Conservation (phyloP, 2,797 vertebrate genomes). For the Enteromius fasciolatus region DNA sequence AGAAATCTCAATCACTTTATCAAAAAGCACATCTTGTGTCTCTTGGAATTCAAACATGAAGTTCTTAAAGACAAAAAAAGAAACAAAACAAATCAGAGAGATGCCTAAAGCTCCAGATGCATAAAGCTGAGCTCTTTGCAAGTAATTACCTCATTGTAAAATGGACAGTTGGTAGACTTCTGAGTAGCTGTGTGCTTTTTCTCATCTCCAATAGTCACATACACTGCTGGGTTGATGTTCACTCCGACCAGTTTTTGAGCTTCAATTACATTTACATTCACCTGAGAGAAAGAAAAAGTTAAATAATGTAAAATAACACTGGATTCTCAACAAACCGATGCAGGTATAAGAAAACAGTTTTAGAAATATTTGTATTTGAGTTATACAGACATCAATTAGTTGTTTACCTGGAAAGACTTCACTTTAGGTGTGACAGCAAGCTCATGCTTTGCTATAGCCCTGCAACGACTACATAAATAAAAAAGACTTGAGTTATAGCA, state of each 20-base stretch:
- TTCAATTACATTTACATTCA: constrained; percentile 89
- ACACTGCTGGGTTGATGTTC: constrained; percentile 92
- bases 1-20: constrained; percentile 91
- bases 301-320: too few species aligned
- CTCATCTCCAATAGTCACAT: constrained; percentile 84
- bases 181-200: constrained; percentile 84
- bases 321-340: not conserved
- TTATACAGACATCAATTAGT: not conserved
- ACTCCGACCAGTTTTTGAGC: constrained; percentile 92
- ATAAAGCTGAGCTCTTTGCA: not conserved
- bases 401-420: constrained; percentile 87
- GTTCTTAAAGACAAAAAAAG: constrained; percentile 76
- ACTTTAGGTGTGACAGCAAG: constrained; percentile 73
- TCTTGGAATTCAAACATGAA: constrained; percentile 94
- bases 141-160: constrained; percentile 86
- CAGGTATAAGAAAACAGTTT: not conserved
- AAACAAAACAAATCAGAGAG: constrained; percentile 7
- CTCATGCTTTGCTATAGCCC: constrained; percentile 71
- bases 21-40: constrained; percentile 82
- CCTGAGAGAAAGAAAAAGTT: constrained; percentile 66
- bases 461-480: constrained; percentile 75
- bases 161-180: constrained; percentile 93
- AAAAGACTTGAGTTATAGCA: constrained; percentile 19
- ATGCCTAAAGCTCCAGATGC: not conserved
- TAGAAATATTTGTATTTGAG: not conserved